Conservation (phyloP, 2,113 vertebrate genomes). For the Zeus faber region DNA sequence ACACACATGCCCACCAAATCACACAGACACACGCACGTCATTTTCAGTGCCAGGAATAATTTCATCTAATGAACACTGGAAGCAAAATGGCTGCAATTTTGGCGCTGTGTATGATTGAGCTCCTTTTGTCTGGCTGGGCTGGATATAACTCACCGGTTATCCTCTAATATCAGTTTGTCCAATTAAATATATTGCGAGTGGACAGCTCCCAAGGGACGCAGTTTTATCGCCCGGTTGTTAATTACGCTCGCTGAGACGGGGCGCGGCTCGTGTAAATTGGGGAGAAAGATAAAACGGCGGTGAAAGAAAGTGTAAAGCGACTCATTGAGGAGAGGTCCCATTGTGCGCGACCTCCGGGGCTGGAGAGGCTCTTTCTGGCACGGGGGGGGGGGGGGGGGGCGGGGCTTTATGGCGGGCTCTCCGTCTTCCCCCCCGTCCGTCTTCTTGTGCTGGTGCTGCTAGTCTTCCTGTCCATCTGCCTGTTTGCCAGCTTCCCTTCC, state of each 20-base stretch:
- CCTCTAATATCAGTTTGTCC: slow-evolving; percentile 64
- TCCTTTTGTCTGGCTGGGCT: slow-evolving; percentile 35
- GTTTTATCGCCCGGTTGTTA: slow-evolving; percentile 60
- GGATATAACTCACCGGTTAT: slow-evolving; percentile 57
- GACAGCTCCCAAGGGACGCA: slow-evolving; percentile 56
- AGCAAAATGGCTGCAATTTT: slow-evolving; percentile 45
- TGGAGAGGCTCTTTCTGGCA: neutral
- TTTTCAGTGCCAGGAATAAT: slow-evolving; percentile 37
- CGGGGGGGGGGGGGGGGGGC: no score
- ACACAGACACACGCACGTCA: neutral
- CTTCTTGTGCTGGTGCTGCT: neutral
- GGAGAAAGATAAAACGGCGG: neutral
- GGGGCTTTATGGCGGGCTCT: no score
- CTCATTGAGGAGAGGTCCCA: no score
- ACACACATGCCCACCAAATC: slow-evolving; percentile 3
- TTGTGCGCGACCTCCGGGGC: no score
- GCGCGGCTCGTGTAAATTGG: slow-evolving; percentile 29
- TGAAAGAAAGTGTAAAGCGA: neutral
- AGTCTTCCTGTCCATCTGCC: neutral
- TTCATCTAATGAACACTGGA: slow-evolving; percentile 59
- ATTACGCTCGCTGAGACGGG: slow-evolving; percentile 61
- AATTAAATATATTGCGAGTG: slow-evolving; percentile 74
- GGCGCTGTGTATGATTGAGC: slow-evolving; percentile 54
- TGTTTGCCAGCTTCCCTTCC: neutral
- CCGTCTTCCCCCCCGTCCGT: neutral